Evolutionary conservation across 1,140 invertebrate genomes (phyloP).

Genomic region (Cherax quadricarinatus): DNA sequence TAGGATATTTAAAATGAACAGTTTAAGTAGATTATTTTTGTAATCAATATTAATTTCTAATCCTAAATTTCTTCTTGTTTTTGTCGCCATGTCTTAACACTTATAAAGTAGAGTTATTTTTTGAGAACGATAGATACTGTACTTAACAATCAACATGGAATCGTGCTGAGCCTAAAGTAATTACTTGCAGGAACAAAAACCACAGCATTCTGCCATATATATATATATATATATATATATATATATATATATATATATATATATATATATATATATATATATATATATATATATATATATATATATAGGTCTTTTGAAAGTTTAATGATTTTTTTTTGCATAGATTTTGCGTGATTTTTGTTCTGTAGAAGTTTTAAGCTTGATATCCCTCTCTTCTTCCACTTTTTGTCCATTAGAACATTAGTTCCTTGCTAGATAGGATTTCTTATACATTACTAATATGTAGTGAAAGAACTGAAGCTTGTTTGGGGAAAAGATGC

Average conservation of each 20-base stretch:
- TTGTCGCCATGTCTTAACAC: conserved; percentile 44
- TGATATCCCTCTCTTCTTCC: neutral
- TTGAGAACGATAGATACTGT: conserved; percentile 19
- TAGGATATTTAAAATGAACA: too few relatives aligned
- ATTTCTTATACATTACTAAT: neutral
- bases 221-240: neutral
- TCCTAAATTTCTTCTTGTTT: neutral
- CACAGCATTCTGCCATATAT: neutral
- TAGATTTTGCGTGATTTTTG: conserved; percentile 31
- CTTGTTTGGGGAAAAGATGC: neutral
- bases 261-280: neutral
- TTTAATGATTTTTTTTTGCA: neutral
- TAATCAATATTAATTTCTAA: neutral
- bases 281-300: too few relatives aligned
- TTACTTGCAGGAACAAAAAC: conserved; percentile 16
- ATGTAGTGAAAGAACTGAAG: neutral
- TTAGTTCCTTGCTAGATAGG: conserved; percentile 8
- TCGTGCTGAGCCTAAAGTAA: conserved; percentile 24
- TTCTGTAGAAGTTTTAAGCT: conserved; percentile 14
- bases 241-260: too few relatives aligned
- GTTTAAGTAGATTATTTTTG: too few relatives aligned
- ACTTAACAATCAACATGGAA: neutral
- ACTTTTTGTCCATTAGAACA: conserved; percentile 15
- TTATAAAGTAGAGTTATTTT: conserved; percentile 40
- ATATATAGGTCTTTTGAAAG: neutral